Evolutionary conservation across 2,113 vertebrate genomes (phyloP).

Genomic region (Pteronura brasiliensis): DNA sequence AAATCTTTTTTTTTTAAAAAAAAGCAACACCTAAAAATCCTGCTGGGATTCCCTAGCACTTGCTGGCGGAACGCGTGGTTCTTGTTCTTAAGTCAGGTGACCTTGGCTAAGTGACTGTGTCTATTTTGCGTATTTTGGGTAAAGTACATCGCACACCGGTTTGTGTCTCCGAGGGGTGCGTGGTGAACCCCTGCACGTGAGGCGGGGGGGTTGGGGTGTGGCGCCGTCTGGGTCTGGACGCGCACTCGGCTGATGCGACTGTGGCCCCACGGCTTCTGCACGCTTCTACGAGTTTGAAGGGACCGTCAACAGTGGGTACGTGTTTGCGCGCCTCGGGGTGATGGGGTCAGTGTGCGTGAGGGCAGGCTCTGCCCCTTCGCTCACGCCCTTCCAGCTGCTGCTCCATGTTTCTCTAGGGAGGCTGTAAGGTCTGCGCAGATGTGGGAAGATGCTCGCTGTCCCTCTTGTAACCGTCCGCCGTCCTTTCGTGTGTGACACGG

Average conservation of each 20-base stretch:
- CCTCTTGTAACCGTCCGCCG: too few relatives aligned
- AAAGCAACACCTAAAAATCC: background rate
- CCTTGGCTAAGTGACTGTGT: background rate
- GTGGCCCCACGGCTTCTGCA: fast-evolving
- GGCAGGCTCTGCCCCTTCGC: background rate
- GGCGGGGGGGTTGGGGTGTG: background rate
- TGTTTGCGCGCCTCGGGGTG: background rate
- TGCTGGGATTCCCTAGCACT: background rate
- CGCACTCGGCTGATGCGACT: background rate
- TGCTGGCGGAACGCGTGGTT: fast-evolving
- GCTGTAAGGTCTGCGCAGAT: background rate
- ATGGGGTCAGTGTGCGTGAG: background rate
- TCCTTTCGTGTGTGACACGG: background rate
- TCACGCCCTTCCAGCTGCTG: background rate
- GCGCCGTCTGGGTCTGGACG: background rate
- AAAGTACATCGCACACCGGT: background rate
- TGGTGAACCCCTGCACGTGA: background rate
- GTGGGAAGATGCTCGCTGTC: background rate
- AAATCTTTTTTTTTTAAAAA: too few relatives aligned
- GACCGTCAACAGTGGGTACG: background rate
- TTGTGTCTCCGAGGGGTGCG: background rate
- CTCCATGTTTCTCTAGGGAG: background rate
- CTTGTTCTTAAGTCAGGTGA: background rate
- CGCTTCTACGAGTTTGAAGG: background rate
- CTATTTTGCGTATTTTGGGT: background rate